These are phyloP conservation scores for Rhadinocentrus ornatus DNA, from an alignment of 2,797 vertebrate genomes.

Conservation along the genomic window DNA sequence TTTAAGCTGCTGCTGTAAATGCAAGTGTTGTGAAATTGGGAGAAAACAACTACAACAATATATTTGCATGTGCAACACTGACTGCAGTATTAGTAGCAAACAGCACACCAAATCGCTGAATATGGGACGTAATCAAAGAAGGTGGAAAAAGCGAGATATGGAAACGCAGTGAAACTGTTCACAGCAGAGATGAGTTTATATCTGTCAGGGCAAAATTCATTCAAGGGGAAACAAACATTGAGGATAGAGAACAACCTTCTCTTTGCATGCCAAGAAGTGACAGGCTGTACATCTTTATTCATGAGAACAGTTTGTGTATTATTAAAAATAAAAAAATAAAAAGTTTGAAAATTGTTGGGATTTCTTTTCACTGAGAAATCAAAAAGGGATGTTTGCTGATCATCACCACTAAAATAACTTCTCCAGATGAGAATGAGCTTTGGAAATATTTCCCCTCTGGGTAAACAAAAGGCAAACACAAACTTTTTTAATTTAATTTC, in stretches of 20 bases:
- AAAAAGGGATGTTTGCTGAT: slow-evolving; percentile 55
- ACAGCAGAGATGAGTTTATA: slow-evolving; percentile 7
- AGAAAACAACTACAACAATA: background rate
- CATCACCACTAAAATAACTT: slow-evolving; percentile 58
- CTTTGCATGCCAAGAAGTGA: slow-evolving; percentile 26
- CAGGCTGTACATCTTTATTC: slow-evolving; percentile 59
- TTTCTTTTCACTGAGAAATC: slow-evolving; percentile 45
- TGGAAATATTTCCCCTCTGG: slow-evolving; percentile 48
- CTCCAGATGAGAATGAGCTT: slow-evolving; percentile 49
- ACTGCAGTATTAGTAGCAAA: slow-evolving; percentile 41
- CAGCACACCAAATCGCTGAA: slow-evolving; percentile 10
- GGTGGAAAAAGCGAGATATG: slow-evolving; percentile 45
- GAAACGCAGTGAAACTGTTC: slow-evolving; percentile 24
- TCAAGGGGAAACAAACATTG: slow-evolving; percentile 48
- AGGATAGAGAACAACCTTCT: slow-evolving; percentile 31
- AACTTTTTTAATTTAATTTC: slow-evolving; percentile 53
- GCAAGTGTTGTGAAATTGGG: background rate
- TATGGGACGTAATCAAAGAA: slow-evolving; percentile 50
- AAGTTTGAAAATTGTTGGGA: slow-evolving; percentile 34
- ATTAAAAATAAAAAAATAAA: slow-evolving; percentile 16
- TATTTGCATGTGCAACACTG: background rate
- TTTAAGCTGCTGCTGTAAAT: background rate
- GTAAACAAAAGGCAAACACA: slow-evolving; percentile 48
- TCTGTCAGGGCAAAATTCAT: slow-evolving; percentile 29
- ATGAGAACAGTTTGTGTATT: slow-evolving; percentile 40